Conservation (phyloP, 2,888 invertebrate genomes). For the Cantharis rufa region DNA sequence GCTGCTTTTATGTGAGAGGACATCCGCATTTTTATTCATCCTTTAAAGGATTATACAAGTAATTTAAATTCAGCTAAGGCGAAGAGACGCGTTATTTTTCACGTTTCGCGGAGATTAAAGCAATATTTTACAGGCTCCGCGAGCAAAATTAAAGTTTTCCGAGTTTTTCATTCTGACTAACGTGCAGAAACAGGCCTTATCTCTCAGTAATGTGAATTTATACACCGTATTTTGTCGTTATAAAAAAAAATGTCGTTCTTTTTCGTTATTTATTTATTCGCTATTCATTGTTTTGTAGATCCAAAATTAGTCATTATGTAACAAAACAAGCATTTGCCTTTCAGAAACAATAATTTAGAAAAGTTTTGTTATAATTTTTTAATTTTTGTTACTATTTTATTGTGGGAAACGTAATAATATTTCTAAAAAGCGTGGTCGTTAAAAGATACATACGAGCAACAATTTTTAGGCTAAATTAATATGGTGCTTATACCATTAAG, state of each 20-base stretch:
- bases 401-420: not conserved
- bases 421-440: not conserved
- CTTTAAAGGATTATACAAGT: slow-evolving; percentile 52
- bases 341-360: not conserved
- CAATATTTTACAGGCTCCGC: slow-evolving; percentile 54
- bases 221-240: slow-evolving; percentile 38
- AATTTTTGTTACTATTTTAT: not conserved
- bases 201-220: slow-evolving; percentile 51
- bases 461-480: not conserved
- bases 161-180: slow-evolving; percentile 45
- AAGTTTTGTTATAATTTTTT: not conserved
- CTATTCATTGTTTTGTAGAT: slow-evolving; percentile 25
- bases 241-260: slow-evolving; percentile 19
- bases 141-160: slow-evolving; percentile 54
- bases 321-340: not conserved
- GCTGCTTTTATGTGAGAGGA: slow-evolving; percentile 37
- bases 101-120: slow-evolving; percentile 56
- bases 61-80: slow-evolving; percentile 57
- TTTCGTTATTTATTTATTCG: slow-evolving; percentile 28
- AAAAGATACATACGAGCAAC: not conserved
- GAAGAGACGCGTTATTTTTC: slow-evolving; percentile 53
- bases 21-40: slow-evolving; percentile 46
- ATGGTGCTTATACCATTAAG: not conserved
- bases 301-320: slow-evolving; percentile 17
- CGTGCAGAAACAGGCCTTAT: slow-evolving; percentile 55